These are phyloP conservation scores for Bathynomus jamesi DNA, from an alignment of 1,140 invertebrate genomes.

Conservation along the genomic window DNA sequence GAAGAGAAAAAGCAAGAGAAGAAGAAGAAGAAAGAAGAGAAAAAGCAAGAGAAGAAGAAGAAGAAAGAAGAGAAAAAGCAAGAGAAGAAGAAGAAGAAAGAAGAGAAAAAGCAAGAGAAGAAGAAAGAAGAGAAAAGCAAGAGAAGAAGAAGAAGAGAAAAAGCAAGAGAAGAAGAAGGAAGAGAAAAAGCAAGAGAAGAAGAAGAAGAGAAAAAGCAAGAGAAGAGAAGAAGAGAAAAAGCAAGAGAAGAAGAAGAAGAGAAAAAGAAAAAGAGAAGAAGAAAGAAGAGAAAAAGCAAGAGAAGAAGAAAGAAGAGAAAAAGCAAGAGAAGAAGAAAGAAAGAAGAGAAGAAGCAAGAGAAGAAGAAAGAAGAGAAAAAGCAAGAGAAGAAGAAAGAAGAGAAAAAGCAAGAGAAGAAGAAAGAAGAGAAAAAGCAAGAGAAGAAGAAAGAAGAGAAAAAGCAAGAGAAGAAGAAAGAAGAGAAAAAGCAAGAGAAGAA, in stretches of 20 bases:
- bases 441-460: not conserved
- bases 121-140: not conserved
- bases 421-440: not conserved
- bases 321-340: not conserved
- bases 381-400: not conserved
- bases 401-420: not conserved
- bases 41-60: not conserved
- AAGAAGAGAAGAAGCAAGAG: not conserved
- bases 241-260: not conserved
- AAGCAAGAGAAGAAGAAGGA: not conserved
- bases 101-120: not conserved
- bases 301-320: not conserved
- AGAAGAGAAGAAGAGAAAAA: not conserved
- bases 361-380: not conserved
- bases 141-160: not conserved
- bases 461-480: not conserved
- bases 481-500: not conserved
- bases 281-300: not conserved
- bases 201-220: not conserved
- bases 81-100: not conserved
- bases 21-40: not conserved
- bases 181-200: not conserved
- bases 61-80: not conserved
- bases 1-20: not conserved
- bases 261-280: not conserved